Conservation (phyloP, 2,888 invertebrate genomes). For the Tigriopus californicus region DNA sequence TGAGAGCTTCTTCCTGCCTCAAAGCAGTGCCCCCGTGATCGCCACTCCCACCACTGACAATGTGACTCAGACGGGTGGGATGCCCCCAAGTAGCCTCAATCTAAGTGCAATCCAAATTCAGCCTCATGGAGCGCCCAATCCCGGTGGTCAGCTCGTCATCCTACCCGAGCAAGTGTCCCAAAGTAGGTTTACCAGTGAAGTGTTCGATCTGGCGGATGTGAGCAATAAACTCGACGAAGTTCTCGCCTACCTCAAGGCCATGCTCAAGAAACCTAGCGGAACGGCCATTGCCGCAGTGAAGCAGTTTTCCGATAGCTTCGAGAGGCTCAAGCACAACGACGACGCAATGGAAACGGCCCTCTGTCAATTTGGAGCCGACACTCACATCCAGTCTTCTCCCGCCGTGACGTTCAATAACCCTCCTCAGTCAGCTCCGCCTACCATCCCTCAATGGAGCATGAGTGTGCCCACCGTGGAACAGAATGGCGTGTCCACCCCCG, state of each 20-base stretch:
- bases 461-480: neutral
- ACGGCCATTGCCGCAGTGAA: constrained; percentile 10
- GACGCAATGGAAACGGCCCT: neutral
- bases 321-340: neutral
- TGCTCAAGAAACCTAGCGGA: constrained; percentile 2
- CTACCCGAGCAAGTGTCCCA: neutral
- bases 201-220: constrained; percentile 7
- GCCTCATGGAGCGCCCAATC: neutral
- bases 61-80: neutral
- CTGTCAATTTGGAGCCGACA: neutral
- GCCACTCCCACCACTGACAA: neutral
- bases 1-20: neutral
- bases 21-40: neutral
- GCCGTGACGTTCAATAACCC: neutral
- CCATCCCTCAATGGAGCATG: too few relatives aligned
- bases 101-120: neutral
- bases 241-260: neutral
- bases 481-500: neutral
- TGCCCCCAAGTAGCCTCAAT: neutral
- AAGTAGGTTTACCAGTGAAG: neutral
- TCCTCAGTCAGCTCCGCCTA: too few relatives aligned
- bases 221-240: constrained; percentile 3
- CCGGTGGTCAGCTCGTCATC: neutral
- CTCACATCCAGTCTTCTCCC: neutral
- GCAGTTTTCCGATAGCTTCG: constrained; percentile 7